Conservation (phyloP, 2,113 vertebrate species). For the Panthera leo region DNA sequence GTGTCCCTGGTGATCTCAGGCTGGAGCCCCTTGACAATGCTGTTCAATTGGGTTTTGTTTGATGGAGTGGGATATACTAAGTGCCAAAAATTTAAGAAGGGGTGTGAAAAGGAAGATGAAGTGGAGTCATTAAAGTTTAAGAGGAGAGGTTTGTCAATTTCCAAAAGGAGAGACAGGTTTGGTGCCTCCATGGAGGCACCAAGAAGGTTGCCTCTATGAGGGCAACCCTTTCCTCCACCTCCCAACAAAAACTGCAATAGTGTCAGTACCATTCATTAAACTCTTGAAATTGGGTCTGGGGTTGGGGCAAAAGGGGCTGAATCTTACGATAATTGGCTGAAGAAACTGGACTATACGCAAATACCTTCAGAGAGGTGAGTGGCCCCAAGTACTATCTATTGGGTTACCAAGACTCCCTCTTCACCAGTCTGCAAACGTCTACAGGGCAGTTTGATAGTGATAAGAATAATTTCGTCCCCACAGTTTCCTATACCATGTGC, state of each 20-base stretch:
- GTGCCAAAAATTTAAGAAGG: background rate
- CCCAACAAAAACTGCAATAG: background rate
- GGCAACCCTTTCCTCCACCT: background rate
- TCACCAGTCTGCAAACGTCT: background rate
- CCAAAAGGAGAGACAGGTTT: background rate
- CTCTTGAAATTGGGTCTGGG: background rate
- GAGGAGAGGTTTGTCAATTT: background rate
- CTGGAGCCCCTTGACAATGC: background rate
- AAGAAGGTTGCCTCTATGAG: background rate
- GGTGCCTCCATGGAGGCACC: background rate
- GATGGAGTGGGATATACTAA: no score
- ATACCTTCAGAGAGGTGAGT: background rate
- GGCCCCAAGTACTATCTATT: background rate
- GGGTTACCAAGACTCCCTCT: background rate
- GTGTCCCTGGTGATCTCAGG: background rate
- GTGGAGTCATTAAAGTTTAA: background rate
- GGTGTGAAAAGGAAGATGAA: background rate
- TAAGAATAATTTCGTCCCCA: background rate
- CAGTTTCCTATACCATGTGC: rapidly evolving
- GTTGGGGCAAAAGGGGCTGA: background rate
- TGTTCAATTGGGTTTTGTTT: background rate
- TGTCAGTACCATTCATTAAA: background rate
- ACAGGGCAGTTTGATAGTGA: background rate
- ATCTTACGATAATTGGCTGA: background rate
- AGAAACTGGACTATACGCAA: background rate